Evolutionary conservation across 1,140 invertebrate species (phyloP), one percentile per base, ranked within the genome.

Genomic region (Drosophila ananassae): DNA sequence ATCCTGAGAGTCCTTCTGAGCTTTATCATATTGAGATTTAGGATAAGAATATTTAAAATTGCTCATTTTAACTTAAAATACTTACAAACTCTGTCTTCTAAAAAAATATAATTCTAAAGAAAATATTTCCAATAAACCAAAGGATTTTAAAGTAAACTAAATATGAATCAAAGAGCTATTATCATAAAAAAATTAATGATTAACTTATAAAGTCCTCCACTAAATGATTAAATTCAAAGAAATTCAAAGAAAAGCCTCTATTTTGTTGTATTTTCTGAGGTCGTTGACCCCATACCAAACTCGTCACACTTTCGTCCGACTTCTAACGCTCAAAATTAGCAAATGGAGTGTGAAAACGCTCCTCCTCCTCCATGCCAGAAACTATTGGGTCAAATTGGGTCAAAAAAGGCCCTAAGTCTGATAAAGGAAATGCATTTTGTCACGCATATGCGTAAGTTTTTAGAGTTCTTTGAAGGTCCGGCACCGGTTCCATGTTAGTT

Each of bases 361-460:
- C 7, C 37, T 12, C 24, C 8, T 17, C 9, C 41, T 28, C 37
- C 47, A n/a, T 32, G 24, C 28, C 39, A 50, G 8, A 34, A 32
- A 53, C 24, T 66, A 75, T 71, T 79, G 58, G 54, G 75, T 62
- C 56, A 55, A 68, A 39, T 55, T 21, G 12, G 10, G 62, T 17
- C 17, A 17, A 17, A 17, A 17, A 17, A 17, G 17, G 17, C 17
- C 17, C 17, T 17, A 17, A 17, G 17, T 68, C 34, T 69, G 79
- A 78, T 69, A 78, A 78, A 37, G 63, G 54, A 74, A 85, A 47
- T 82, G 78, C 83, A 85, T 78, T 82, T 78, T 72, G 78, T 82
- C 83, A 85, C 78, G 78, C 83, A 87, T 73, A 71, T 79, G 17
- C 17, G 17, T 17, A 17, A 17, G 17, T 52, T 64, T 51, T 63